Evolutionary conservation across 92 coral and sea anemone species (phyloP), one percentile per base, ranked within the genome.

Genomic region (Porites divaricata): DNA sequence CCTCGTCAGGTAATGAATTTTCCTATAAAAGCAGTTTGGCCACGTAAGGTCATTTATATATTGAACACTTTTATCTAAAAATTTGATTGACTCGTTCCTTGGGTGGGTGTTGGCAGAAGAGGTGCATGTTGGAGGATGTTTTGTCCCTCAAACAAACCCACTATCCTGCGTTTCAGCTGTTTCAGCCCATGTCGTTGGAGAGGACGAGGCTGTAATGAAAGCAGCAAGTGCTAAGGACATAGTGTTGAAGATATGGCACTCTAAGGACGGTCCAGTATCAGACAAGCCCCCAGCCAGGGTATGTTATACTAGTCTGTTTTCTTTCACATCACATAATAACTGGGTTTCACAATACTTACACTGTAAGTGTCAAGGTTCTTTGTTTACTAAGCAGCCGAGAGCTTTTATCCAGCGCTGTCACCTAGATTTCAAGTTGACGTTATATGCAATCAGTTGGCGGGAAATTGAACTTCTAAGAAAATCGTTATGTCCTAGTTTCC

Each of bases 221-320:
- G 91, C 90, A 72, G 87, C 95, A 16, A 93, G 90, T 83, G 88
- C 95, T 20, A 96, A 95, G 83, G 98, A 96, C 83, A 28, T 96
- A 8, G 96, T 95, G 2, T 80, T 93, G 49, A 95, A 95, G 87
- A 90, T 96, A 56, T 96, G 99, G 99, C 96, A 89, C 50, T 81
- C 88, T 13, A 95, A 89, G 67, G 95, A 92, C 75, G 90, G 94
- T 22, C 85, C 88, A 16, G 88, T 93, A 8, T 94, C 96, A 1
- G 90, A 86, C 54, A 95, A 95, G 80, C 98, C 99, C 15, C 99
- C 99, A n/a, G 91, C 96, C 16, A 85, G 95, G 93, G 99, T 94
- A 90, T 2, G 90, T 7, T 15, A 54, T 54, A 15, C 16, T 15
- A 54, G 11, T 7, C 11, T 9, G 15, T 53, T 9, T 9, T 53